phyloP scores from a whole-genome alignment of 1,140 invertebrate species.

The Cyclina sinensis region DNA sequence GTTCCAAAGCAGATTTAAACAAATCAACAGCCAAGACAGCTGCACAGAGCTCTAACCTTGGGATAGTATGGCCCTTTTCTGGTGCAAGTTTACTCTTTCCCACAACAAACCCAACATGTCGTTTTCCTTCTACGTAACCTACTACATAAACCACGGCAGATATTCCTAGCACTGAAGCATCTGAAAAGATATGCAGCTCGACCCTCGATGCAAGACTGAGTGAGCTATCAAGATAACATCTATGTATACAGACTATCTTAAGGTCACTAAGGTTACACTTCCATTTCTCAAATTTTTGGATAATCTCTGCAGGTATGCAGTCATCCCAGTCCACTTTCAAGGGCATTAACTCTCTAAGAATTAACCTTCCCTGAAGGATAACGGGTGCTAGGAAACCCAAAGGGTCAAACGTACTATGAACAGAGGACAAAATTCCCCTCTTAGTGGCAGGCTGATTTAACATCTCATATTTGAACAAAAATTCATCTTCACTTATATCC shows the following conservation, averaged over 20 bases:
- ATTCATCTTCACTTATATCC: neutral
- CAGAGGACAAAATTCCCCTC: slow-evolving; percentile 19
- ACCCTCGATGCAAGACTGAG: neutral
- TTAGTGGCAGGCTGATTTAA: neutral
- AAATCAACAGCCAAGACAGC: slow-evolving; percentile 14
- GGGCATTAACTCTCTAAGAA: neutral
- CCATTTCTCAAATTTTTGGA: neutral
- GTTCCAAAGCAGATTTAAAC: too few species aligned
- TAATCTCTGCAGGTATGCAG: neutral
- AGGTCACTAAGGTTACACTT: neutral
- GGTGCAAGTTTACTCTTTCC: slow-evolving; percentile 30
- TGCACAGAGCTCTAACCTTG: slow-evolving; percentile 42
- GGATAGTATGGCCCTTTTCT: neutral
- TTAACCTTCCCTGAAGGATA: neutral
- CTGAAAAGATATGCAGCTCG: slow-evolving; percentile 60
- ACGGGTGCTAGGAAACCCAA: slow-evolving; percentile 32
- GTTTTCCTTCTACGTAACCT: neutral
- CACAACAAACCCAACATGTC: neutral
- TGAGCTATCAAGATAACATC: slow-evolving; percentile 11
- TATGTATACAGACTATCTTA: slow-evolving; percentile 15
- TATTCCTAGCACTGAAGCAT: slow-evolving; percentile 66
- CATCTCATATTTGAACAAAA: neutral
- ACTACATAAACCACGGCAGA: slow-evolving; percentile 56
- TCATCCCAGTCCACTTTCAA: neutral
- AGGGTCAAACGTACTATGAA: slow-evolving; percentile 33